phyloP scores from a whole-genome alignment of 2,888 invertebrate species.

The Agapostemon virescens region DNA sequence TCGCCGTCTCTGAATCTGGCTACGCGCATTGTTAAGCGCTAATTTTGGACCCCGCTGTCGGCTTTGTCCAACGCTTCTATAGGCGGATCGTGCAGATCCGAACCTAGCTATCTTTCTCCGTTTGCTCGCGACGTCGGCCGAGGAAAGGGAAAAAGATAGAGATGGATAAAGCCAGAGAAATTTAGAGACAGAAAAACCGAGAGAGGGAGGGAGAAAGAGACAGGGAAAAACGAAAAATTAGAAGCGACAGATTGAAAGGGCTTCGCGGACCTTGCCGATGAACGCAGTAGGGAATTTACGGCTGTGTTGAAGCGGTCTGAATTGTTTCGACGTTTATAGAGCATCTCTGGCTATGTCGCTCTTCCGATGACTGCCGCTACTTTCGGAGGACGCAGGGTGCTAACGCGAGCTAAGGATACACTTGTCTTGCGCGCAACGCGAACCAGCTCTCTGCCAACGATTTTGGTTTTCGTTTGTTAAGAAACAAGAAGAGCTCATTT shows the following conservation, averaged over 20 bases:
- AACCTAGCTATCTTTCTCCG: conserved; percentile 55
- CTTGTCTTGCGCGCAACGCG: background rate
- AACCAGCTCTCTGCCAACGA: background rate
- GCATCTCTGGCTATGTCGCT: conserved; percentile 14
- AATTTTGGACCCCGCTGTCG: conserved; percentile 77
- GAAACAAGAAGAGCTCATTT: background rate
- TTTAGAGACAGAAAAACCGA: no score
- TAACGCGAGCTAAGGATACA: conserved; percentile 1
- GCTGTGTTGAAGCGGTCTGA: conserved; percentile 44
- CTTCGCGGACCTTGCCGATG: conserved; percentile 46
- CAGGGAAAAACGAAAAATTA: conserved; percentile 29
- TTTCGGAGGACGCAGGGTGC: conserved; percentile 25
- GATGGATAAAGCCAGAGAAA: no score
- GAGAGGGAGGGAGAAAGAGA: background rate
- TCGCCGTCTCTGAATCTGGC: conserved; percentile 73
- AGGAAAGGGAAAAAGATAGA: background rate
- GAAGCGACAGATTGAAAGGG: conserved; percentile 51
- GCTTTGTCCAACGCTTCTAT: conserved; percentile 76
- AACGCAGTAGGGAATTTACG: conserved; percentile 49
- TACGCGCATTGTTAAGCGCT: conserved; percentile 79
- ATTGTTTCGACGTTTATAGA: conserved; percentile 56
- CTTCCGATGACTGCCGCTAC: conserved; percentile 30
- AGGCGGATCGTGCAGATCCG: conserved; percentile 67
- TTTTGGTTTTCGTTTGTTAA: background rate
- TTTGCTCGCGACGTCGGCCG: background rate